Conservation (phyloP, 2,113 vertebrate genomes). For the Podarcis raffonei region DNA sequence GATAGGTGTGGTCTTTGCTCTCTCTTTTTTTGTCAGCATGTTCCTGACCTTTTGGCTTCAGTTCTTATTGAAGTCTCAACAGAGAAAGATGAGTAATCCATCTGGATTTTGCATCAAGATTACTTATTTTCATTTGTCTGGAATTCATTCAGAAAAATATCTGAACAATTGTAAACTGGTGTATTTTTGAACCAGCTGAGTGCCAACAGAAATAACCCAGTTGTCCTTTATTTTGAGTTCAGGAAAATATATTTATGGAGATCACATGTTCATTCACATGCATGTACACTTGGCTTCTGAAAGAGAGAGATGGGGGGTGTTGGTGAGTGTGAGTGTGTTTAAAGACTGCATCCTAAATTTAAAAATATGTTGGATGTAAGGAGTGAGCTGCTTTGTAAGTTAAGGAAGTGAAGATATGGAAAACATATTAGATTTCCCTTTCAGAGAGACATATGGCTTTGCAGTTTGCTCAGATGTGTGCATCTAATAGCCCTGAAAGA, state of each 20-base stretch:
- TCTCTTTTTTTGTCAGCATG: conserved; percentile 22
- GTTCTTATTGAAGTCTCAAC: conserved; percentile 12
- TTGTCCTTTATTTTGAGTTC: conserved; percentile 26
- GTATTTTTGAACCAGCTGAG: conserved; percentile 38
- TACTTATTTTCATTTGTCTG: background rate
- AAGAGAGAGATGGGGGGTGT: background rate
- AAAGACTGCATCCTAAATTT: conserved; percentile 24
- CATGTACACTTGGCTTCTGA: background rate
- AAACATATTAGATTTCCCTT: conserved; percentile 47
- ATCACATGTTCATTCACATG: conserved; percentile 33
- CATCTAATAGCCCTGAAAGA: conserved; percentile 34
- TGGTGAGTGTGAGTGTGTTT: background rate
- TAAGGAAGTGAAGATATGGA: conserved; percentile 44
- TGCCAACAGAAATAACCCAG: conserved; percentile 38
- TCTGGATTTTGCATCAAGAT: conserved; percentile 49
- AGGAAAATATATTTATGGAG: conserved; percentile 48
- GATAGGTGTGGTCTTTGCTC: conserved; percentile 22
- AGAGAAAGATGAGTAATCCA: conserved; percentile 14
- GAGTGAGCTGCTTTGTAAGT: conserved; percentile 41
- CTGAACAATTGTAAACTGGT: background rate
- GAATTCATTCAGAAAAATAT: conserved; percentile 64
- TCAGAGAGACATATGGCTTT: conserved; percentile 48
- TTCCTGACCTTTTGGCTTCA: conserved; percentile 26
- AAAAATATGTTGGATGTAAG: conserved; percentile 31
- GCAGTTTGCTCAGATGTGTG: conserved; percentile 30